phyloP scores from a whole-genome alignment of 1,140 invertebrate species.

The Schlechtendalia chinensis region DNA sequence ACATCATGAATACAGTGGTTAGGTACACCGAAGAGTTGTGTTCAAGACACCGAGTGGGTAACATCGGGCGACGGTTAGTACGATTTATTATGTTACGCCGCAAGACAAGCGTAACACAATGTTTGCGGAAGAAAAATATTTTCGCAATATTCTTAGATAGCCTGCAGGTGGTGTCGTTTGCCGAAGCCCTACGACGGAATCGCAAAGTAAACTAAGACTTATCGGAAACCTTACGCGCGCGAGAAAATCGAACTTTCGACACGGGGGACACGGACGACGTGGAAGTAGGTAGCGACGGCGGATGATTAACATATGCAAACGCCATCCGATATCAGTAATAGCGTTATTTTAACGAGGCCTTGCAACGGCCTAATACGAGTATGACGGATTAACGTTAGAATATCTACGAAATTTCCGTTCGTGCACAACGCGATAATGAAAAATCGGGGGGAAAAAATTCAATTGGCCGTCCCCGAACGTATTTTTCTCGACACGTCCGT shows the following conservation, averaged over 20 bases:
- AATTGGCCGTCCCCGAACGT: too few species aligned
- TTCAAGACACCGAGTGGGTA: neutral
- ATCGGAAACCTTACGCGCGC: constrained; percentile 16
- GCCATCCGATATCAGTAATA: neutral
- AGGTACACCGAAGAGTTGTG: too few species aligned
- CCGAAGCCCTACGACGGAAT: constrained; percentile 33
- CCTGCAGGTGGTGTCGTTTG: constrained; percentile 22
- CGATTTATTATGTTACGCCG: neutral
- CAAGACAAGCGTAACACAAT: neutral
- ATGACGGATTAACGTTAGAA: neutral
- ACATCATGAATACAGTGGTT: too few species aligned
- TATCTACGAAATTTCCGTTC: too few species aligned
- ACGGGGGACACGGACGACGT: too few species aligned
- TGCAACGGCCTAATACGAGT: neutral
- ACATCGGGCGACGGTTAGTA: too few species aligned
- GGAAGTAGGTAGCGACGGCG: neutral
- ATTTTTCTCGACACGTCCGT: too few species aligned
- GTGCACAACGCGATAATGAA: too few species aligned
- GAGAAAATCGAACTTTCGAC: constrained; percentile 20
- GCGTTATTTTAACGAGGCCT: neutral
- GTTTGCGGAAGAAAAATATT: constrained; percentile 23
- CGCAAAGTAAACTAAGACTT: constrained; percentile 48
- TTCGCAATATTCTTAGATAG: neutral
- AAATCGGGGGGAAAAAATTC: too few species aligned
- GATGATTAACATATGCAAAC: neutral